phyloP scores from a whole-genome alignment of 1,140 invertebrate species.

The Globodera rostochiensis region DNA sequence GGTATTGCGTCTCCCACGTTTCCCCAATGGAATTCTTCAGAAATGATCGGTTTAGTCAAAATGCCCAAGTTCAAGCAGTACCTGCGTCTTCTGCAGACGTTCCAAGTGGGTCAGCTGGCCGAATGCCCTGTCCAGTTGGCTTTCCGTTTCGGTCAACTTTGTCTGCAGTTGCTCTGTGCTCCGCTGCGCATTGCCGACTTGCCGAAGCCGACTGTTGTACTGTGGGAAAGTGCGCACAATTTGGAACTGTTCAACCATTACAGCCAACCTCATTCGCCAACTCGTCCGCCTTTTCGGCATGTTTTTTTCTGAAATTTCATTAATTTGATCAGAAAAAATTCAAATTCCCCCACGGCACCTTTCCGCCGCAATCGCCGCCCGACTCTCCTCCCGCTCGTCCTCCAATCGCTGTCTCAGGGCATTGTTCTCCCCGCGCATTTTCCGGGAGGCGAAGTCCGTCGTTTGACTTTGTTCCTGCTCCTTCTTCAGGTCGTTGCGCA shows the following conservation, averaged over 20 bases:
- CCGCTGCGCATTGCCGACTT: conserved; percentile 37
- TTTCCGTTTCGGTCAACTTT: conserved; percentile 33
- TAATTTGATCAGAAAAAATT: conserved; percentile 21
- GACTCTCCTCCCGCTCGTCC: conserved; percentile 43
- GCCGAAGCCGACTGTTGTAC: conserved; percentile 19
- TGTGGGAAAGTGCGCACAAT: neutral
- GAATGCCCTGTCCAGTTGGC: conserved; percentile 50
- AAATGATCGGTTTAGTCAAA: neutral
- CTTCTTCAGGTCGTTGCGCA: conserved; percentile 22
- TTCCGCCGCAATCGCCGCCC: conserved; percentile 22
- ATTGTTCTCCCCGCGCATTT: conserved; percentile 32
- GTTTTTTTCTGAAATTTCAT: conserved; percentile 45
- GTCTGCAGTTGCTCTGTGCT: conserved; percentile 38
- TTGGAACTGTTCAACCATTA: neutral
- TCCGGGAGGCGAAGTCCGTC: conserved; percentile 33
- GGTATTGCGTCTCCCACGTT: conserved; percentile 55
- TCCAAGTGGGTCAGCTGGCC: conserved; percentile 47
- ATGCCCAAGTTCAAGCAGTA: conserved; percentile 22
- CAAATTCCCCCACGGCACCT: conserved; percentile 17
- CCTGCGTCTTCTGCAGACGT: conserved; percentile 53
- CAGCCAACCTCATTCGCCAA: conserved; percentile 35
- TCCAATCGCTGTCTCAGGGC: conserved; percentile 43
- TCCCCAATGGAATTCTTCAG: conserved; percentile 53
- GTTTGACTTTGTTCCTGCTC: conserved; percentile 30
- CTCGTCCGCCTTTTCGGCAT: conserved; percentile 40